A percentile compares a stretch with the other conserved stretches of the same genome.
Evolutionary conservation across 2,113 vertebrate species (phyloP).

Genomic region (Carassius auratus): DNA sequence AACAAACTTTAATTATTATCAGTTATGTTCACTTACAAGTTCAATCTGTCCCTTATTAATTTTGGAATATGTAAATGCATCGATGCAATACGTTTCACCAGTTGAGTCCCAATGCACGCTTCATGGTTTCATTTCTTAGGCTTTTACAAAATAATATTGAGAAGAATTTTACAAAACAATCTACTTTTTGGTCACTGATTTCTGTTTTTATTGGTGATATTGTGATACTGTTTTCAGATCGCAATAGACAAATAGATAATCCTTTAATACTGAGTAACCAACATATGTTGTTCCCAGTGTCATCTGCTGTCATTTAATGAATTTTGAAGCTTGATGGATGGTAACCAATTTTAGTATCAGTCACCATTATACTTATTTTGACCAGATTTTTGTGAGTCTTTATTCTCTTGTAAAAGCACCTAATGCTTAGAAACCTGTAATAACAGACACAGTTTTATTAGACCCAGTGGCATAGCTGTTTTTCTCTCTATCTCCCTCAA

Average conservation of each 20-base stretch:
- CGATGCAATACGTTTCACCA: too few relatives aligned
- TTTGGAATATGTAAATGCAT: too few relatives aligned
- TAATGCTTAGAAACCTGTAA: slow-evolving; percentile 71
- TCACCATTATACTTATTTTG: slow-evolving; percentile 64
- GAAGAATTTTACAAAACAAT: too few relatives aligned
- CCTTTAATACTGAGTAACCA: not conserved
- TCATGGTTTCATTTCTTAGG: too few relatives aligned
- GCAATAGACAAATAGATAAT: too few relatives aligned
- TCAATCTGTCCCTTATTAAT: too few relatives aligned
- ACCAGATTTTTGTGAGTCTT: slow-evolving; percentile 69
- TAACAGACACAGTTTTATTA: slow-evolving; percentile 70
- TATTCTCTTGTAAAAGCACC: slow-evolving; percentile 69
- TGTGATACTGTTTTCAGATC: not conserved
- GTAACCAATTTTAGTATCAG: not conserved
- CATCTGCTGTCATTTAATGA: not conserved
- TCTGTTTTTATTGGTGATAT: not conserved
- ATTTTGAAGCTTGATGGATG: not conserved
- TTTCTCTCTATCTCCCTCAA: slow-evolving; percentile 43
- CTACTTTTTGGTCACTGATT: too few relatives aligned
- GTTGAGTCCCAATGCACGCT: too few relatives aligned
- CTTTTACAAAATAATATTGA: too few relatives aligned
- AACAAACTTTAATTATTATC: not conserved
- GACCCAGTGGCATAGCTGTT: slow-evolving; percentile 61
- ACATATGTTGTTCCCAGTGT: not conserved
- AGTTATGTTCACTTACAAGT: not conserved